Percentiles rank a stretch among this genome's conserved stretches.
These are phyloP conservation scores for Campopleginae sp. DNA, from an alignment of 2,888 invertebrate species.

Conservation along the genomic window DNA sequence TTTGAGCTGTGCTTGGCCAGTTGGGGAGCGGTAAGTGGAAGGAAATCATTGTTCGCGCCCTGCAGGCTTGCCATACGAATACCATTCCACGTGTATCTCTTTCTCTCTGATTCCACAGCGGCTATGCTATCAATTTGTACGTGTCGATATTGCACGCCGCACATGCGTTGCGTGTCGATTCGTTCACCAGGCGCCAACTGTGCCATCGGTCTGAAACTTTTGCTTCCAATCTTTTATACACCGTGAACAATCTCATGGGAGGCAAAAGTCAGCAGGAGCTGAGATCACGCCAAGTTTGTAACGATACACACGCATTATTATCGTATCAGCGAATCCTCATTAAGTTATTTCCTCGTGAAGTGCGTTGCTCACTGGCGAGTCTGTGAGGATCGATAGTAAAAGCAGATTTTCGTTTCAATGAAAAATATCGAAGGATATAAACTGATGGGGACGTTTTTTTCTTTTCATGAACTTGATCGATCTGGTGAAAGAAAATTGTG, in stretches of 20 bases:
- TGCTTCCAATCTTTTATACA: not conserved
- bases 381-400: not conserved
- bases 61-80: conserved; percentile 45
- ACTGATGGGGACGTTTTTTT: not conserved
- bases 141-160: conserved; percentile 40
- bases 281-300: conserved; percentile 20
- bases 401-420: not conserved
- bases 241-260: conserved; percentile 6
- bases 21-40: conserved; percentile 34
- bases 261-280: not conserved
- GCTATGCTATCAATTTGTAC: conserved; percentile 35
- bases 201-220: conserved; percentile 27
- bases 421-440: not conserved
- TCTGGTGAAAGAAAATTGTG: not conserved
- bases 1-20: conserved; percentile 16
- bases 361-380: no score
- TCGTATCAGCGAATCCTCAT: not conserved
- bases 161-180: conserved; percentile 45
- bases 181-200: conserved; percentile 42
- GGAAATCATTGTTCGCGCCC: conserved; percentile 57
- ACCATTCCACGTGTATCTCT: conserved; percentile 12
- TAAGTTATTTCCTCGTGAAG: conserved; percentile 4
- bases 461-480: not conserved
- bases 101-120: conserved; percentile 2
- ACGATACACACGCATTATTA: conserved; percentile 28